These are phyloP conservation scores for Halichoerus grypus DNA, from an alignment of 2,113 vertebrate species.

Conservation along the genomic window DNA sequence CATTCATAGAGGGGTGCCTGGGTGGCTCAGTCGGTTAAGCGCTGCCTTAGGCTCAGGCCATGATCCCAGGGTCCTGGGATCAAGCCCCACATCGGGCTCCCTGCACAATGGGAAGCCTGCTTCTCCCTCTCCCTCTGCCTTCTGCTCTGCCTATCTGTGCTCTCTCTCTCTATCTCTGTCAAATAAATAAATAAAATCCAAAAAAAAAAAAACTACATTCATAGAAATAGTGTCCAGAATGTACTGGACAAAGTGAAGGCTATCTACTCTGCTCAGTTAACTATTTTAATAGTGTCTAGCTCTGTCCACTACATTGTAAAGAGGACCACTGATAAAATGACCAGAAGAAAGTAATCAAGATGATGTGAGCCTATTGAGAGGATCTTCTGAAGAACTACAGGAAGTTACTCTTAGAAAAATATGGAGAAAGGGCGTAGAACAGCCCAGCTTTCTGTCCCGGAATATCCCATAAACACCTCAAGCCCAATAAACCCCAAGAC, in stretches of 20 bases:
- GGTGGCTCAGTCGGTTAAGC: too few relatives aligned
- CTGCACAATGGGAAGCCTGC: too few relatives aligned
- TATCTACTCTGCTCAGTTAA: background rate
- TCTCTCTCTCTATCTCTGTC: too few relatives aligned
- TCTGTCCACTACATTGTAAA: background rate
- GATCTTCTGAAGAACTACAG: background rate
- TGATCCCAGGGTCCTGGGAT: too few relatives aligned
- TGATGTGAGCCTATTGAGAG: background rate
- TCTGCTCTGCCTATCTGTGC: too few relatives aligned
- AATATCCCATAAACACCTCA: background rate
- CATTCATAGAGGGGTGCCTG: background rate
- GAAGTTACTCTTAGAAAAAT: slow-evolving; percentile 43
- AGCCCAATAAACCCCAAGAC: background rate
- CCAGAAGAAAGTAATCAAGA: slow-evolving; percentile 34
- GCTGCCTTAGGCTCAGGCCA: too few relatives aligned
- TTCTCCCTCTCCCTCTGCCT: too few relatives aligned
- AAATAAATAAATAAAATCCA: too few relatives aligned
- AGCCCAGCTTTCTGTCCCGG: background rate
- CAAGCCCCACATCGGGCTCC: too few relatives aligned
- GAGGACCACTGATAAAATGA: background rate
- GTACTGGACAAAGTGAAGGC: background rate
- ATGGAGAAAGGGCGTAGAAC: background rate
- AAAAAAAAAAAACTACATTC: background rate
- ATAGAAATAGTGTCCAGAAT: background rate
- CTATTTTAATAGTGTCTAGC: background rate